Conservation (phyloP, 2,888 invertebrate species). For the Papilio protenor region DNA sequence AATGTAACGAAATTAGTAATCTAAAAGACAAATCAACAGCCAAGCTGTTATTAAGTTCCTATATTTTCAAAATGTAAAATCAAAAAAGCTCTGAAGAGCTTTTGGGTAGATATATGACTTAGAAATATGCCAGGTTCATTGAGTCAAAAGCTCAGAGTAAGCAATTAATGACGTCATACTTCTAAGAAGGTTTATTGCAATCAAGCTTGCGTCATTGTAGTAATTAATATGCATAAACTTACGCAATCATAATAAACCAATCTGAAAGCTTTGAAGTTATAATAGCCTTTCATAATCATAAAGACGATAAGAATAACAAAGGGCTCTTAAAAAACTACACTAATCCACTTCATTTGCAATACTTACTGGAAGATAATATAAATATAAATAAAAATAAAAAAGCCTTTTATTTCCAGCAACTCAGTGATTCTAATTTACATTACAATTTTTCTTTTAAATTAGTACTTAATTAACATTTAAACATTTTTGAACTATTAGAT, state of each 20-base stretch:
- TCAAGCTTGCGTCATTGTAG: slow-evolving; percentile 15
- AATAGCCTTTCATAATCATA: background rate
- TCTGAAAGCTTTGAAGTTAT: background rate
- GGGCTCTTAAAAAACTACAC: too few species aligned
- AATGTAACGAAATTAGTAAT: background rate
- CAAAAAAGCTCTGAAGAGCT: background rate
- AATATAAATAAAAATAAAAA: too few species aligned
- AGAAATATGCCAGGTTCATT: background rate
- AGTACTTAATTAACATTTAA: too few species aligned
- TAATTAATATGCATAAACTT: slow-evolving; percentile 15
- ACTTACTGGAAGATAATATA: too few species aligned
- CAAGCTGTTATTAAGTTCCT: background rate
- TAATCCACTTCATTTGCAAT: too few species aligned
- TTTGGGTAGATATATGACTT: background rate
- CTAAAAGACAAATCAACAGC: background rate
- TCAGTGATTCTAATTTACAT: too few species aligned
- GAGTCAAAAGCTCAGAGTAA: slow-evolving; percentile 6
- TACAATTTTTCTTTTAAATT: too few species aligned
- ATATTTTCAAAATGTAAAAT: background rate
- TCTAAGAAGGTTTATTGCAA: slow-evolving; percentile 13
- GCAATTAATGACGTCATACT: slow-evolving; percentile 5
- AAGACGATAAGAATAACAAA: background rate
- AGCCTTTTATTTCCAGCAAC: too few species aligned
- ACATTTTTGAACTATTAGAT: too few species aligned
- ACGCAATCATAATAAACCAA: slow-evolving; percentile 13